Percentiles rank a stretch among this genome's conserved stretches.
phyloP scores from a whole-genome alignment of 2,113 vertebrate genomes.

The Spermophilus dauricus region DNA sequence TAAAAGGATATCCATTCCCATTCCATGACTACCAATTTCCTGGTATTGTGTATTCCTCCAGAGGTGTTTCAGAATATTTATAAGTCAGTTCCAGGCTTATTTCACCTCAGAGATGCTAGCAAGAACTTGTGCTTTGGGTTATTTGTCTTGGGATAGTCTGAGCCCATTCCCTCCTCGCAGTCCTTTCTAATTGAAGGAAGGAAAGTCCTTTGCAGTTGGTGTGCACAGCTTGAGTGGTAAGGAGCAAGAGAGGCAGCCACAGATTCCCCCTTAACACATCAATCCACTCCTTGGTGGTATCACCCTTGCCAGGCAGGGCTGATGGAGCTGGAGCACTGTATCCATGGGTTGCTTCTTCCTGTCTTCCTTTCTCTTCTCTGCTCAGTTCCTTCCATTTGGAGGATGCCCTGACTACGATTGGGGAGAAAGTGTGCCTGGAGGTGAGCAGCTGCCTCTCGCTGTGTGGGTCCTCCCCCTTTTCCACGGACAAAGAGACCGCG shows the following conservation, averaged over 20 bases:
- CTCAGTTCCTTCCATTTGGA: conserved; percentile 91
- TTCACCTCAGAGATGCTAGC: not conserved
- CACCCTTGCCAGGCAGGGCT: not conserved
- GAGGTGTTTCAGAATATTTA: not conserved
- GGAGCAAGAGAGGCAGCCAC: not conserved
- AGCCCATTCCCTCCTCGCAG: not conserved
- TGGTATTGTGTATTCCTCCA: not conserved
- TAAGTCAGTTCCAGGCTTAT: not conserved
- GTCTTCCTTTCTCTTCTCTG: not conserved
- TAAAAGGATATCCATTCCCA: not conserved
- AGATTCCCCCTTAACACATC: not conserved
- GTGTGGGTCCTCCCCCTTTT: conserved; percentile 91
- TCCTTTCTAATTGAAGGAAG: not conserved
- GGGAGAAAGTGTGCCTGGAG: conserved; percentile 95
- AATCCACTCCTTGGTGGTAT: fast-evolving
- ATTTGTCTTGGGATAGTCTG: not conserved
- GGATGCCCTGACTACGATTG: conserved; percentile 91
- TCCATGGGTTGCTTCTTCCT: not conserved
- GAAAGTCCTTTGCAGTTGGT: not conserved
- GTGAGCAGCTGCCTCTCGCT: conserved; percentile 91
- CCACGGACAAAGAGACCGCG: conserved; percentile 86
- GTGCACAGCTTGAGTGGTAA: not conserved
- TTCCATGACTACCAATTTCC: not conserved
- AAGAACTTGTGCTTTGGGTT: not conserved
- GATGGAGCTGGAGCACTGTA: fast-evolving